Evolutionary conservation across 2,888 invertebrate species (phyloP), one percentile per base, ranked within the genome.

Genomic region (Macaria liturata): DNA sequence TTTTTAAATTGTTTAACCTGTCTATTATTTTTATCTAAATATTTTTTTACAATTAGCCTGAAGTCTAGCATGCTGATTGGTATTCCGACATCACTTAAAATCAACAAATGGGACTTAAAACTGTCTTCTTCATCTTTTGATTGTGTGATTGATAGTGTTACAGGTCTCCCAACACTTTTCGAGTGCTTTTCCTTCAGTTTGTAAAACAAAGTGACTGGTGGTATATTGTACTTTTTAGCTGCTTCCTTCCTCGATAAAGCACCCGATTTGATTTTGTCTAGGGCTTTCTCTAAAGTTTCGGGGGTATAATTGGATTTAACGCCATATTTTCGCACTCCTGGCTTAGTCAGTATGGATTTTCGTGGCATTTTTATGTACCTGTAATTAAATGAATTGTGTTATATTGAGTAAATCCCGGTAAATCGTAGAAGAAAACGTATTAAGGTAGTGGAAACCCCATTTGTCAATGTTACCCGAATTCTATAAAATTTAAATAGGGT

Each of bases 191-290:
- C 42, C 40, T 42, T 49, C 7, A 49, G 30, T 40, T 40, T 40
- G 8, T 40, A 6, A 6, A 6, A 6, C 3, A 40, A 8, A 9
- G 49, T 49, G 43, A 32, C 42, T 30, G 31, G 42, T 42, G 49
- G 49, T 49, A 49, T 49, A 30, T 49, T 49, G 42, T 30, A 49
- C 31, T 32, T 30, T 49, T 49, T 49, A 34, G 44, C 44, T 39
- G 54, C 54, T 32, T 43, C 32, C 43, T 49, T 43, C 8, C 43
- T 43, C 32, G 44, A 49, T 43, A 54, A 32, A 20, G 48, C 31
- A 9, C 48, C 43, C 31, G 34, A 34, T 20, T 37, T 37, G 31
- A 54, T 43, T 9, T 54, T 45, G 9, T 48, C 44, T 30, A 54
- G 9, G 30, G 43, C 42, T 32, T 49, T 31, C 42, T 49, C 49